phyloP scores from a whole-genome alignment of 2,113 vertebrate species.

The Marmota monax region DNA sequence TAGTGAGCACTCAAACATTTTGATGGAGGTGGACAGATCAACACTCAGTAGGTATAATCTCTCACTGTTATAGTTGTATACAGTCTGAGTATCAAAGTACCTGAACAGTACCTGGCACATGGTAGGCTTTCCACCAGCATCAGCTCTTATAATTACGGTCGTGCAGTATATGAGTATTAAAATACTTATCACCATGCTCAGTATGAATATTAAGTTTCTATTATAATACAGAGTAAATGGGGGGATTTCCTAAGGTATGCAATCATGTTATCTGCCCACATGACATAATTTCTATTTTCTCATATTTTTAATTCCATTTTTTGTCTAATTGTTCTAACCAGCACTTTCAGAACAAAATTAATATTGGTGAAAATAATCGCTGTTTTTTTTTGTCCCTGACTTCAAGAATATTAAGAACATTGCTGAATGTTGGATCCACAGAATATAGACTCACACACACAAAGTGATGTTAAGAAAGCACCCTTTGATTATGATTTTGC shows the following conservation, averaged over 20 bases:
- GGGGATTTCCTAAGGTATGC: not conserved
- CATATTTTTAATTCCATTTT: not conserved
- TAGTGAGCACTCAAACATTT: not conserved
- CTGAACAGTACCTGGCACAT: fast-evolving
- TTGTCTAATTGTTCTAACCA: not conserved
- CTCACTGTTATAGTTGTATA: too few relatives aligned
- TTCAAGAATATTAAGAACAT: not conserved
- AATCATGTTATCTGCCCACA: too few relatives aligned
- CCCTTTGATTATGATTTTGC: not conserved
- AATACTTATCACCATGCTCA: not conserved
- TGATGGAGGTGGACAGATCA: not conserved
- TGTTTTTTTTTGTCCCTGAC: not conserved
- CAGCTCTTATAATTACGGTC: not conserved
- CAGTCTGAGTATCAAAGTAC: not conserved
- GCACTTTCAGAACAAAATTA: not conserved
- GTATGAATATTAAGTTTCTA: not conserved
- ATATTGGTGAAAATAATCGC: not conserved
- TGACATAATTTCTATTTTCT: not conserved
- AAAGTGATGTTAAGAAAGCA: too few relatives aligned
- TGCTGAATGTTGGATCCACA: too few relatives aligned
- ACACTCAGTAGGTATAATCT: not conserved
- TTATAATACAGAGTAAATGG: not conserved
- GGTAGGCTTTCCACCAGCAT: not conserved
- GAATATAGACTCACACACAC: not conserved
- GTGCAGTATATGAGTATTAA: fast-evolving